These are phyloP conservation scores for Pheosia gnoma DNA, from an alignment of 2,888 invertebrate species.

Conservation along the genomic window DNA sequence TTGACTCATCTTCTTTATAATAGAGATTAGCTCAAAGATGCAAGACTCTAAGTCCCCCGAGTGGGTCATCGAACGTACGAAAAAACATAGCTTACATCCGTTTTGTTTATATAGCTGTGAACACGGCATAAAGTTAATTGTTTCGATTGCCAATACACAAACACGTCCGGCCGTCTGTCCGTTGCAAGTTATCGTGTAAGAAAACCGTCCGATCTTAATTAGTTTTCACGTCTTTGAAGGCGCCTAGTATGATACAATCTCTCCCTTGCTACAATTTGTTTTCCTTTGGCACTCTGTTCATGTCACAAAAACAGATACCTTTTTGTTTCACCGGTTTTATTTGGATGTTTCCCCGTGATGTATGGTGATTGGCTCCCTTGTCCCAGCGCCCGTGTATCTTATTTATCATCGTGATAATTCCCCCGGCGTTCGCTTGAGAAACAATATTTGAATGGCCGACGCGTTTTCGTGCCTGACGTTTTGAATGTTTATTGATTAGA, in stretches of 20 bases:
- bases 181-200: constrained; percentile 78
- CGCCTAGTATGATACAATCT: constrained; percentile 81
- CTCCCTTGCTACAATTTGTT: constrained; percentile 82
- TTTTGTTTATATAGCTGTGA: constrained; percentile 69
- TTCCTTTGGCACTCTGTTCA: constrained; percentile 75
- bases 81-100: constrained; percentile 46
- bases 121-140: constrained; percentile 80
- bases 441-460: constrained; percentile 72
- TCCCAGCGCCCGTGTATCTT: constrained; percentile 76
- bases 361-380: constrained; percentile 82
- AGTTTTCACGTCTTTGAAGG: constrained; percentile 82
- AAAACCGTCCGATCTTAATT: constrained; percentile 83
- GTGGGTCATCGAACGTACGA: constrained; percentile 50
- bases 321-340: constrained; percentile 78
- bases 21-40: constrained; percentile 20
- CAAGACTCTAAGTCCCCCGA: constrained; percentile 42
- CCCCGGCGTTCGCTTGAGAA: constrained; percentile 66
- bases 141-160: constrained; percentile 81
- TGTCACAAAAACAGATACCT: constrained; percentile 67
- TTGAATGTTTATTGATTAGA: constrained; percentile 74
- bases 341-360: constrained; percentile 76
- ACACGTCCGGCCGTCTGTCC: constrained; percentile 73
- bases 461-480: constrained; percentile 60
- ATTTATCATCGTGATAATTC: constrained; percentile 81
- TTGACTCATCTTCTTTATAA: constrained; percentile 26